These are phyloP conservation scores for Micrastur ruficollis DNA, from an alignment of 2,797 vertebrate genomes.

Conservation along the genomic window DNA sequence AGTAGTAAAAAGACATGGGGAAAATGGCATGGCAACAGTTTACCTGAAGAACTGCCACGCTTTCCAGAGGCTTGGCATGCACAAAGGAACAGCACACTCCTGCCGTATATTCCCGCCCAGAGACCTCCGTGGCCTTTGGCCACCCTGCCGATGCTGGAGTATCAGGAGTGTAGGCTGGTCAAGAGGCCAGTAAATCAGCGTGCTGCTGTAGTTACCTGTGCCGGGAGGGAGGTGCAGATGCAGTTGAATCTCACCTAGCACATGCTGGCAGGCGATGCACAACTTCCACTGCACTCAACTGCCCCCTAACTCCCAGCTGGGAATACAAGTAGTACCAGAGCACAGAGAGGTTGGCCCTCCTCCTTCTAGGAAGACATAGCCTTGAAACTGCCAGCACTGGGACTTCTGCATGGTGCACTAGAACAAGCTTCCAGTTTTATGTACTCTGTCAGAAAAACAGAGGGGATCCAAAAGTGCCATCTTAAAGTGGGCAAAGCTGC, in stretches of 20 bases:
- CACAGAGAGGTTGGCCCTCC: neutral
- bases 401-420: neutral
- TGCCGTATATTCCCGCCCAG: neutral
- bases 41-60: neutral
- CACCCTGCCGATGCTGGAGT: neutral
- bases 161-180: rapidly evolving
- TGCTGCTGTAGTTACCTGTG: neutral
- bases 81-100: neutral
- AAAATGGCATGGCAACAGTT: neutral
- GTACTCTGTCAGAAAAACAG: neutral
- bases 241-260: neutral
- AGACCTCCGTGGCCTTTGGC: neutral
- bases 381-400: neutral
- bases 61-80: neutral
- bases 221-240: neutral
- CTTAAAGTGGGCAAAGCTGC: neutral
- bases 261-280: too few relatives aligned
- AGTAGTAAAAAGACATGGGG: neutral
- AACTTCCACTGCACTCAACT: neutral
- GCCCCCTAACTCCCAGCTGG: neutral
- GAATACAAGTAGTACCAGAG: neutral
- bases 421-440: neutral
- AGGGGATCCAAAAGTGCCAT: neutral
- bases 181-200: neutral
- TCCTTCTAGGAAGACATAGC: neutral